Evolutionary conservation across 2,888 invertebrate genomes (phyloP).

Genomic region (Melolontha melolontha): DNA sequence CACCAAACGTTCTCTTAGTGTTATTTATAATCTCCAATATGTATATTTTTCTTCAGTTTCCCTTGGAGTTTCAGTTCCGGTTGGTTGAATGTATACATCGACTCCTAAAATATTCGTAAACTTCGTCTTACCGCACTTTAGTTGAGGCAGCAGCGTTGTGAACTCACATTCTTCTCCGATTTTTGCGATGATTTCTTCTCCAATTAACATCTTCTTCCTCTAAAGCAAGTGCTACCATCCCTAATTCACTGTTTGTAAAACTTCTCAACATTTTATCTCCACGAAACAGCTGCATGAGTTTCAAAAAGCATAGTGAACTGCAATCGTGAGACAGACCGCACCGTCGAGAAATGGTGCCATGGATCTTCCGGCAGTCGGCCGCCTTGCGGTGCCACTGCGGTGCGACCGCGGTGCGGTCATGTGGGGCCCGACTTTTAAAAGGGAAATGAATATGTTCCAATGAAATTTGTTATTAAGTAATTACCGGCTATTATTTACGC

Average conservation of each 20-base stretch:
- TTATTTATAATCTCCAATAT: slow-evolving; percentile 39
- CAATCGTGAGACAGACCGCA: slow-evolving; percentile 2
- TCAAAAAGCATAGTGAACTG: slow-evolving; percentile 1
- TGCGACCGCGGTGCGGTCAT: no score
- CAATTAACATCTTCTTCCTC: slow-evolving; percentile 11
- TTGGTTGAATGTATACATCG: slow-evolving; percentile 30
- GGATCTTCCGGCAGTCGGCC: no score
- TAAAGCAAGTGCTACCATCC: slow-evolving; percentile 4
- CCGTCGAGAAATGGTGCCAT: not conserved
- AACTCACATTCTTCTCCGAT: slow-evolving; percentile 3
- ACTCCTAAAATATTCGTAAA: slow-evolving; percentile 45
- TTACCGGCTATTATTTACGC: no score
- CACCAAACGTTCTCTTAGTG: slow-evolving; percentile 41
- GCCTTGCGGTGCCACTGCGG: no score
- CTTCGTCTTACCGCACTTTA: slow-evolving; percentile 22
- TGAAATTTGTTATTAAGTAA: no score
- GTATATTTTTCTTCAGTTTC: slow-evolving; percentile 41
- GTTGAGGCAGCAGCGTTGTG: not conserved
- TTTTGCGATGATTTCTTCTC: slow-evolving; percentile 13
- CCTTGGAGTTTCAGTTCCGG: slow-evolving; percentile 20
- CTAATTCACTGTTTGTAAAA: slow-evolving; percentile 11
- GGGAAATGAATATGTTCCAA: no score
- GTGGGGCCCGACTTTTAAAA: no score
- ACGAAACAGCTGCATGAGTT: slow-evolving; percentile 7
- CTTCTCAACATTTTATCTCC: slow-evolving; percentile 9